These are phyloP conservation scores for Tachina lurida DNA, from an alignment of 2,888 invertebrate species.

Conservation along the genomic window DNA sequence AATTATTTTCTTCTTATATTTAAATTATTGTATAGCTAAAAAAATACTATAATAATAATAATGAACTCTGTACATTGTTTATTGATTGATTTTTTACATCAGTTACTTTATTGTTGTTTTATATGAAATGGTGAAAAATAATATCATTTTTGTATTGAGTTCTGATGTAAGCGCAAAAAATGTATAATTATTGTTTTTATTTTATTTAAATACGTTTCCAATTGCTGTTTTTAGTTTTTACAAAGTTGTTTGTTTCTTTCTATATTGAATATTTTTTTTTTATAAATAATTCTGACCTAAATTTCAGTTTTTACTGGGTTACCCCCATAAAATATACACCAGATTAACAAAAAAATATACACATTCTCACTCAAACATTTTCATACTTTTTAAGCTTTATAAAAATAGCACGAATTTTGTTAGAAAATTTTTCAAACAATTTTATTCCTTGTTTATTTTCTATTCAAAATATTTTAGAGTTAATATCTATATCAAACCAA, in stretches of 20 bases:
- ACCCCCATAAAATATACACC: slow-evolving; percentile 39
- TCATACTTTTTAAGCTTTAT: slow-evolving; percentile 40
- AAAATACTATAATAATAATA: no score
- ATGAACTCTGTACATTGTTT: neutral
- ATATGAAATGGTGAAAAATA: neutral
- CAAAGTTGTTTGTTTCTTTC: slow-evolving; percentile 18
- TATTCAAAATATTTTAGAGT: neutral
- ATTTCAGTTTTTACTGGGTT: slow-evolving; percentile 67
- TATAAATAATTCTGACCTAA: slow-evolving; percentile 61
- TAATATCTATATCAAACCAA: slow-evolving; percentile 10
- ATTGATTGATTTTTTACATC: neutral
- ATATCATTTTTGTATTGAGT: neutral
- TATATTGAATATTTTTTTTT: slow-evolving; percentile 2
- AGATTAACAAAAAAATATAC: slow-evolving; percentile 30
- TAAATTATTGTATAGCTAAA: no score
- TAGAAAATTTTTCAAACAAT: slow-evolving; percentile 2
- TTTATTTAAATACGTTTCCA: neutral
- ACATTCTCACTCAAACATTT: slow-evolving; percentile 3
- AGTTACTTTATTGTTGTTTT: neutral
- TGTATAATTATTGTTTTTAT: neutral
- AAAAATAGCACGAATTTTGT: slow-evolving; percentile 50
- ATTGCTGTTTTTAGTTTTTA: neutral
- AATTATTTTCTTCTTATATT: neutral
- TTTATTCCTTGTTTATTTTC: neutral
- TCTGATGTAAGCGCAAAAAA: neutral